phyloP scores from a whole-genome alignment of 2,888 invertebrate species.

The Pherbina coryleti region DNA sequence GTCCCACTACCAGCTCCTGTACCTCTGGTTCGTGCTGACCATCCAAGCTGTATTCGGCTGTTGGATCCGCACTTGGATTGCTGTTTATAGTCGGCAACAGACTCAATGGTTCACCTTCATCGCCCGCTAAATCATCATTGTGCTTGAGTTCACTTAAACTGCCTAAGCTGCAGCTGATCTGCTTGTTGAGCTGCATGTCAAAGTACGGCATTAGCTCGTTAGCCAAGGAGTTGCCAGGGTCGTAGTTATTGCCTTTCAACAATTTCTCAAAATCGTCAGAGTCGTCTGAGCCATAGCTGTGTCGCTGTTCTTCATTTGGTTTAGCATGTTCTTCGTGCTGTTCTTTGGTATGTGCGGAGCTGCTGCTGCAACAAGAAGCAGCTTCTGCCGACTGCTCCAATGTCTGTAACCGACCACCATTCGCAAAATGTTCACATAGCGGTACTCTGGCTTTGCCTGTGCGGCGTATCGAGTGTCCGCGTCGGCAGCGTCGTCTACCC shows the following conservation, averaged over 20 bases:
- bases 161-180: slow-evolving; percentile 57
- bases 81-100: slow-evolving; percentile 61
- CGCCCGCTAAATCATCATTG: slow-evolving; percentile 48
- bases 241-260: slow-evolving; percentile 64
- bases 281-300: slow-evolving; percentile 56
- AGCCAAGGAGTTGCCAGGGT: slow-evolving; percentile 61
- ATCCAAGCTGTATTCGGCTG: slow-evolving; percentile 54
- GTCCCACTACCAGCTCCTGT: slow-evolving; percentile 43
- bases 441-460: slow-evolving; percentile 63
- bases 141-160: slow-evolving; percentile 63
- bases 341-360: slow-evolving; percentile 30
- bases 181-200: slow-evolving; percentile 67
- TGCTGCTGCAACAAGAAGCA: background rate
- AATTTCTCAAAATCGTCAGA: slow-evolving; percentile 68
- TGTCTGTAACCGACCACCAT: slow-evolving; percentile 1
- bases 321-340: background rate
- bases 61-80: slow-evolving; percentile 62
- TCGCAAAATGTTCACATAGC: slow-evolving; percentile 46
- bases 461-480: slow-evolving; percentile 67
- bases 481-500: slow-evolving; percentile 72
- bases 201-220: slow-evolving; percentile 68
- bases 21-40: background rate
- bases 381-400: slow-evolving; percentile 7
- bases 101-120: slow-evolving; percentile 58
- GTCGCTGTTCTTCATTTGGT: slow-evolving; percentile 37